A percentile compares a stretch with the other conserved stretches of the same genome.
Conservation (phyloP, 92 coral and sea anemone species). For the Palythoa caribaeorum region DNA sequence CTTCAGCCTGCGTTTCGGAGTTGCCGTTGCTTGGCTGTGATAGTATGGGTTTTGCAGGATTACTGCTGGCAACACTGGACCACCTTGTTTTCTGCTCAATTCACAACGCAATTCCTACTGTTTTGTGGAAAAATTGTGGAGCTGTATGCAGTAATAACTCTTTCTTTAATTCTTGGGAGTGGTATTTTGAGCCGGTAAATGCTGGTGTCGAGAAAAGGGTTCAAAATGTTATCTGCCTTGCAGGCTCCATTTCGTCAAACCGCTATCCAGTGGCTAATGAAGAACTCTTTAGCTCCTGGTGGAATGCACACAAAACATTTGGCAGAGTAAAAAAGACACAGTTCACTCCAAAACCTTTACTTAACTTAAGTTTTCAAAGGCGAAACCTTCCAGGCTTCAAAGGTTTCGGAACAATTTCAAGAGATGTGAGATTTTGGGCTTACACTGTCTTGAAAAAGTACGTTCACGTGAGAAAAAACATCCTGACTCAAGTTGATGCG, state of each 20-base stretch:
- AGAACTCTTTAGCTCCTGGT: constrained; percentile 14
- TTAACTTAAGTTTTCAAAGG: constrained; percentile 57
- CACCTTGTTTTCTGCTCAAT: constrained; percentile 59
- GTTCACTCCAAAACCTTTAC: constrained; percentile 39
- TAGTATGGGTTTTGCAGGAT: constrained; percentile 66
- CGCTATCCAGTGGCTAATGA: constrained; percentile 29
- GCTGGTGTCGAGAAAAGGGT: constrained; percentile 58
- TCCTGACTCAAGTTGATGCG: constrained; percentile 44
- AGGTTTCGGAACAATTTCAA: constrained; percentile 52
- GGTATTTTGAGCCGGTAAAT: constrained; percentile 79
- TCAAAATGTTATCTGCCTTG: constrained; percentile 63
- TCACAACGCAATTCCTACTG: constrained; percentile 54
- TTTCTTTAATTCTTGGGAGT: constrained; percentile 74
- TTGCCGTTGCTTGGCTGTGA: constrained; percentile 57
- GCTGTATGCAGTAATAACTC: constrained; percentile 66
- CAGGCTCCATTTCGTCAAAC: constrained; percentile 11
- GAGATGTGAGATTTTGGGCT: constrained; percentile 53
- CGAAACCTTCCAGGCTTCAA: constrained; percentile 54
- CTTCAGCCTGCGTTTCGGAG: constrained; percentile 67
- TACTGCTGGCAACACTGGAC: constrained; percentile 62
- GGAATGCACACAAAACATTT: constrained; percentile 8
- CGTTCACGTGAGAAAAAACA: constrained; percentile 47
- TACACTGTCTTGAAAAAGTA: constrained; percentile 51
- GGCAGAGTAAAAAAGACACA: background rate
- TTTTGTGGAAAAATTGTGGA: constrained; percentile 73